Percentiles rank a stretch among this genome's conserved stretches.
phyloP scores from a whole-genome alignment of 2,113 vertebrate species.

The Pomatostomus ruficeps region DNA sequence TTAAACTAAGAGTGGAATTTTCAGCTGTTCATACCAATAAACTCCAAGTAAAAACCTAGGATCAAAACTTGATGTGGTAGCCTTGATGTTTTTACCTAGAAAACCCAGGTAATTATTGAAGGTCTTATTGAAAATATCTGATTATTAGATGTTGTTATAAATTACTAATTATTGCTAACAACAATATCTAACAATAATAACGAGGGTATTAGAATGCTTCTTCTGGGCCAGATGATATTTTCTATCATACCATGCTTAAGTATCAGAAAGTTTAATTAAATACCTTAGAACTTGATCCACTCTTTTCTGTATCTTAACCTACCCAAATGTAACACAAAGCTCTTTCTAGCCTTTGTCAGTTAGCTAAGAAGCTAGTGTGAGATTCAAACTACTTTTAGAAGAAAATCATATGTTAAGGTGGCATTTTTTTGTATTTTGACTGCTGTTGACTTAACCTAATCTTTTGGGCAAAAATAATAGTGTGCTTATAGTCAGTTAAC shows the following conservation, averaged over 20 bases:
- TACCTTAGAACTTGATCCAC: not conserved
- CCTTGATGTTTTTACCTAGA: not conserved
- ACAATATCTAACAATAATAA: not conserved
- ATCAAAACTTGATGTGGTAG: not conserved
- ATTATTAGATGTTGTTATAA: not conserved
- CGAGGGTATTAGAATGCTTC: not conserved
- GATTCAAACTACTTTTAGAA: not conserved
- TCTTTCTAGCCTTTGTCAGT: not conserved
- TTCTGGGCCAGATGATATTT: not conserved
- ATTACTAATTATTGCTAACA: not conserved
- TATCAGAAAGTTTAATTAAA: not conserved
- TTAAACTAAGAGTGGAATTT: not conserved
- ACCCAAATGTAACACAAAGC: not conserved
- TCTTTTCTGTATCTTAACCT: not conserved
- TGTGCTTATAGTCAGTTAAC: not conserved
- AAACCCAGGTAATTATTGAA: not conserved
- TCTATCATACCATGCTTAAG: not conserved
- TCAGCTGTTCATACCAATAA: slow-evolving; percentile 5
- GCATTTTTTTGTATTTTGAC: not conserved
- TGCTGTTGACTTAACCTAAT: not conserved
- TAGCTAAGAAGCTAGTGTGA: not conserved
- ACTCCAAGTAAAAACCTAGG: not conserved
- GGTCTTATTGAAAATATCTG: not conserved
- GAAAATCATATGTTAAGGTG: not conserved
- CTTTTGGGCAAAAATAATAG: not conserved